These are phyloP conservation scores for Cheumatopsyche charites DNA, from an alignment of 1,140 invertebrate genomes.

Conservation along the genomic window DNA sequence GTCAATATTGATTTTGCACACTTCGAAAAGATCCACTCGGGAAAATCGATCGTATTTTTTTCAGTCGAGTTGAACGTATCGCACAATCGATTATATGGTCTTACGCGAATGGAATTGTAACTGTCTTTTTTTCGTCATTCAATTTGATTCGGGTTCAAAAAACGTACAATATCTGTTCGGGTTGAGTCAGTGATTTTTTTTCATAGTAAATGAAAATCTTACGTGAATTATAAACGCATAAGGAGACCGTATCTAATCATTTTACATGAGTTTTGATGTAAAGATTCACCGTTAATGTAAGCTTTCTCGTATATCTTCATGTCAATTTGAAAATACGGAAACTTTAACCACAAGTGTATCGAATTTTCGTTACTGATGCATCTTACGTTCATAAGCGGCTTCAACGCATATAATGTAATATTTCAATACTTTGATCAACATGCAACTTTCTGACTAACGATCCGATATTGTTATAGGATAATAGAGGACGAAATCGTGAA, in stretches of 20 bases:
- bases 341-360: neutral
- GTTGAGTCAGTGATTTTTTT: neutral
- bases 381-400: neutral
- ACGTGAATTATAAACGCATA: slow-evolving; percentile 13
- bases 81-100: too few relatives aligned
- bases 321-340: neutral
- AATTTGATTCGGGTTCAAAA: neutral
- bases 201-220: neutral
- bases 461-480: too few relatives aligned
- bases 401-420: too few relatives aligned
- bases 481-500: too few relatives aligned
- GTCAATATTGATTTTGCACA: slow-evolving; percentile 5
- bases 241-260: neutral
- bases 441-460: too few relatives aligned
- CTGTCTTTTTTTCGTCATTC: too few relatives aligned
- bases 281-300: slow-evolving; percentile 23
- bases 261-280: slow-evolving; percentile 17
- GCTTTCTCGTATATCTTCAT: neutral
- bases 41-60: too few relatives aligned
- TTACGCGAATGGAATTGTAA: too few relatives aligned
- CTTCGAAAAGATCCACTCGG: neutral
- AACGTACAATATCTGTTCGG: neutral
- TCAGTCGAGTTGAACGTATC: too few relatives aligned
- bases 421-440: too few relatives aligned
- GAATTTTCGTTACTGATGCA: slow-evolving; percentile 4